These are phyloP conservation scores for Oryzaephilus surinamensis DNA, from an alignment of 1,140 invertebrate species.

Conservation along the genomic window DNA sequence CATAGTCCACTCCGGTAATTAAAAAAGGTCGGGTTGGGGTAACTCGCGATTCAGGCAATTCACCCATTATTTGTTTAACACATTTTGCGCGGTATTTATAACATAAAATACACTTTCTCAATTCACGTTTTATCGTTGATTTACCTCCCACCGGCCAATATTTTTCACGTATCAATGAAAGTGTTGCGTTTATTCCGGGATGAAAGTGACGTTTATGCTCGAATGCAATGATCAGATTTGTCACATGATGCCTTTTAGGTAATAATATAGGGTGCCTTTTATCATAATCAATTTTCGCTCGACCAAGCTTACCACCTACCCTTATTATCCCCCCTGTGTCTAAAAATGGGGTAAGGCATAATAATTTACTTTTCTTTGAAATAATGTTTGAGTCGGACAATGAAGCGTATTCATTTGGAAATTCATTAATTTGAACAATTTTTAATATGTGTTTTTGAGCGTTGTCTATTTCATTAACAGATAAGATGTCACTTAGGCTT, in stretches of 20 bases:
- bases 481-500: background rate
- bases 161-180: slow-evolving; percentile 5
- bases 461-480: slow-evolving; percentile 6
- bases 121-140: no score
- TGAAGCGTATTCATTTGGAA: slow-evolving; percentile 2
- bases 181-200: slow-evolving; percentile 17
- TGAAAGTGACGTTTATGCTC: slow-evolving; percentile 26
- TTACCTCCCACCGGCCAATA: no score
- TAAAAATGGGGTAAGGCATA: slow-evolving; percentile 13
- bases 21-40: slow-evolving; percentile 14
- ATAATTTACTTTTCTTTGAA: slow-evolving; percentile 5
- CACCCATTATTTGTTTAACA: slow-evolving; percentile 26
- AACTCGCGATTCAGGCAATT: slow-evolving; percentile 27
- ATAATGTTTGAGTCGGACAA: no score
- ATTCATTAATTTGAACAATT: slow-evolving; percentile 2
- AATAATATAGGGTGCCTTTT: slow-evolving; percentile 15
- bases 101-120: no score
- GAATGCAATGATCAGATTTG: slow-evolving; percentile 16
- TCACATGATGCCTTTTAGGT: slow-evolving; percentile 9
- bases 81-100: no score
- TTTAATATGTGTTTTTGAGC: background rate
- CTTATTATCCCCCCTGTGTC: slow-evolving; percentile 8
- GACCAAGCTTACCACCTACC: slow-evolving; percentile 10
- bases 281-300: slow-evolving; percentile 5
- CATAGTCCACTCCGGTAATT: slow-evolving; percentile 15